These are phyloP conservation scores for Actenoides hombroni DNA, from an alignment of 2,113 vertebrate genomes.

Conservation along the genomic window DNA sequence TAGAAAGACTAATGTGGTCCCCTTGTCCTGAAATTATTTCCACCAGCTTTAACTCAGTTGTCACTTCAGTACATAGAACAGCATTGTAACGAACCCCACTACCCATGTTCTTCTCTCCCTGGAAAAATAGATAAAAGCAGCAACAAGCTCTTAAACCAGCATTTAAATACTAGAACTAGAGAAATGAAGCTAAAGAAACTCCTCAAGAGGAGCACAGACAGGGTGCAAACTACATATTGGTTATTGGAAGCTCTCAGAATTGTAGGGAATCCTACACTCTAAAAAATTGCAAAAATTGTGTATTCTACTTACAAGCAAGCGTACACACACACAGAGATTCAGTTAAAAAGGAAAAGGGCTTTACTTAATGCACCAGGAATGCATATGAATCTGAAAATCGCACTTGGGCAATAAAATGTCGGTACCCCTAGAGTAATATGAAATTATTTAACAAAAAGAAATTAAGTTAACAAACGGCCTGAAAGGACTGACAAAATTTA, in stretches of 20 bases:
- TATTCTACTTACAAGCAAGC: neutral
- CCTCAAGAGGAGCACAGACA: neutral
- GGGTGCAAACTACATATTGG: neutral
- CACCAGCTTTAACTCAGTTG: neutral
- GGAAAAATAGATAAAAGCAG: neutral
- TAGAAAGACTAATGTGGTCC: neutral
- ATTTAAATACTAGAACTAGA: neutral
- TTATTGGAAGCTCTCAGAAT: neutral
- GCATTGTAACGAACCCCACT: accelerated
- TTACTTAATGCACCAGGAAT: neutral
- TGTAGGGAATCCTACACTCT: neutral
- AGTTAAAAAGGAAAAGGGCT: neutral
- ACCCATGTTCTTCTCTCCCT: neutral
- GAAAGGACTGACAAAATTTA: neutral
- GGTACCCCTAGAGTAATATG: neutral
- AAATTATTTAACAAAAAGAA: neutral
- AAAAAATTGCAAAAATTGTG: neutral
- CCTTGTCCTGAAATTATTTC: too few species aligned
- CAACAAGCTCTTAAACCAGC: neutral
- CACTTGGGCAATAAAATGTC: accelerated
- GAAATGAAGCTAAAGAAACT: neutral
- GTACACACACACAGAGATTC: neutral
- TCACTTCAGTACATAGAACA: neutral
- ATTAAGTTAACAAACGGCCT: neutral
- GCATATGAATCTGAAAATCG: neutral